These are phyloP conservation scores for Enteromius treurensis DNA, from an alignment of 2,797 vertebrate genomes.

Conservation along the genomic window DNA sequence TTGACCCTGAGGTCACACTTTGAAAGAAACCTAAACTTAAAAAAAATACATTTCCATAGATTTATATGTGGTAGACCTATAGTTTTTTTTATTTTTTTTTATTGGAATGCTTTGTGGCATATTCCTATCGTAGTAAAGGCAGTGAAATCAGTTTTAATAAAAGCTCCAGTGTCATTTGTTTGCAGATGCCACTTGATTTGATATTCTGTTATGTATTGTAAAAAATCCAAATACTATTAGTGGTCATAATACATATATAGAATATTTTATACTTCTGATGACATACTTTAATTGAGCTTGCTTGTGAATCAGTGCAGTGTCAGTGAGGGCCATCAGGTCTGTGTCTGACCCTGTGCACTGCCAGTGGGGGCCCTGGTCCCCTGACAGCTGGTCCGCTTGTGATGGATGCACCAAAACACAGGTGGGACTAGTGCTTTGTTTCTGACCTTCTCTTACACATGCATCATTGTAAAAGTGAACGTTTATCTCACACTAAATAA, in stretches of 20 bases:
- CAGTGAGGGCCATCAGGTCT: slow-evolving; percentile 32
- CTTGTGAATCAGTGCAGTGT: slow-evolving; percentile 16
- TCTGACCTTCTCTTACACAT: not conserved
- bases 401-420: slow-evolving; percentile 85
- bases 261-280: not conserved
- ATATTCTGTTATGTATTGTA: not conserved
- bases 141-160: not conserved
- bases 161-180: not conserved
- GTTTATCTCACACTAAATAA: not conserved
- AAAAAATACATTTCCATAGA: too few relatives aligned
- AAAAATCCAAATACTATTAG: not conserved
- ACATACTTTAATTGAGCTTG: not conserved
- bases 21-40: too few relatives aligned
- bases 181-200: not conserved
- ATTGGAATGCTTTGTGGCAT: not conserved
- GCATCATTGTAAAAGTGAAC: not conserved
- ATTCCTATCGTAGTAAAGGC: not conserved
- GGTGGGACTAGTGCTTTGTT: slow-evolving; percentile 69
- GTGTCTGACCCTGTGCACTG: slow-evolving; percentile 76
- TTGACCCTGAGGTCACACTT: not conserved
- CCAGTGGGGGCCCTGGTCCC: slow-evolving; percentile 78
- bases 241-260: not conserved
- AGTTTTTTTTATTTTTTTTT: not conserved
- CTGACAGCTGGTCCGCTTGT: slow-evolving; percentile 87
- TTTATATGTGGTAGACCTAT: not conserved